Base-by-base conservation (phyloP, 35 echinoderm and acorn worm genomes). In the Hemicentrotus pulcherrimus region DNA sequence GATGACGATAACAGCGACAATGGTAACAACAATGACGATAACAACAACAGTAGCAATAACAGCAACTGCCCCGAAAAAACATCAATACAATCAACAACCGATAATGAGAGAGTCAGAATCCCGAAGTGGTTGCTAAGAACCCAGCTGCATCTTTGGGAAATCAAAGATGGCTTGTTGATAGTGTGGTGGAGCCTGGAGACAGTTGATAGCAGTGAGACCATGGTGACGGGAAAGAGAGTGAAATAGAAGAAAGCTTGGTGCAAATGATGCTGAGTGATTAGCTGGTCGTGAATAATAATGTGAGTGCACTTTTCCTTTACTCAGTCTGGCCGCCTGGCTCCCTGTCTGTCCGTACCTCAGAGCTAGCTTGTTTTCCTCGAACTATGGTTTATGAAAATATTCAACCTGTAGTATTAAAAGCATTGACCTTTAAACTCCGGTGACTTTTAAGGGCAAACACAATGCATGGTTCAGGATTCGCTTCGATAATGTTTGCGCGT, bases 191-290 rank as follows among this genome's bases (percentile, higher is more conserved):
- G 28, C 28, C 65, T 28, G n/a, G 65, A 78, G 65, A 78, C 50
- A 55, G 7, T 78, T 28, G 28, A 28, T 78, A 78, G 19, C 65
- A 78, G 65, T 4, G 65, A 78, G 65, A 55, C 50, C 50, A 55
- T 15, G 65, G 19, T 7, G 28, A n/a, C 7, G 65, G 65, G 28
- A 28, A 78, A 78, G 65, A 78, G 22, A 78, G 28, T 78, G 65
- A 78, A 78, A 78, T 78, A 4, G 65, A 78, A 78, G 65, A 78
- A 78, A 78, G 65, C 65, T 78, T n/a, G 65, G 65, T 78, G 65
- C 22, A n/a, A 78, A 78, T 78, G 65, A 78, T 78, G 65, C 65
- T 78, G 65, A 78, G 65, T 78, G 65, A 78, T 78, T 78, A 78
- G 65, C 65, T 28, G 24, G 65, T 78, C 65, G 65, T 78, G 65